Evolutionary conservation across 1,140 invertebrate species (phyloP).

Genomic region (Drosophila neocordata): DNA sequence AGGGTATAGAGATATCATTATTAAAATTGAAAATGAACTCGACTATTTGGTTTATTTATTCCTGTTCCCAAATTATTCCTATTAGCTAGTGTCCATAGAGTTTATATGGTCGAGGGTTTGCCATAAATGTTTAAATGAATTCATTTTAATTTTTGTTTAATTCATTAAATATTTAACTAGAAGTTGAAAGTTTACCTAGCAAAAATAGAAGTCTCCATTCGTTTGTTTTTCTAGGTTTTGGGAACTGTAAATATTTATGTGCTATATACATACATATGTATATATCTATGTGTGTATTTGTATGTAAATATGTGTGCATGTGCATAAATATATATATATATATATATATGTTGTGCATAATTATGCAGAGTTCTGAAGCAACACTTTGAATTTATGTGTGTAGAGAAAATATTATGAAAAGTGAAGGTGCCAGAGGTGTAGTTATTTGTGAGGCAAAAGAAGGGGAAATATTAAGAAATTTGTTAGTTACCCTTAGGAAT

Average conservation of each 20-base stretch:
- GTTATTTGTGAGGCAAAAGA: not conserved
- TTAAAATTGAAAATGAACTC: not conserved
- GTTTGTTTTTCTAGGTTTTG: conserved; percentile 18
- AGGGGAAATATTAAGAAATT: not conserved
- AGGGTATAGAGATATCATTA: not conserved
- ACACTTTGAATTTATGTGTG: conserved; percentile 49
- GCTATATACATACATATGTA: conserved; percentile 13
- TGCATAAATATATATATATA: conserved; percentile 1
- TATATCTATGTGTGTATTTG: not conserved
- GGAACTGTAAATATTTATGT: conserved; percentile 53
- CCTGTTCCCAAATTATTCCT: not conserved
- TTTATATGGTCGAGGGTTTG: conserved; percentile 25
- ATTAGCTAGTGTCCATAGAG: not conserved
- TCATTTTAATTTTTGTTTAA: conserved; percentile 49
- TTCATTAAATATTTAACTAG: conserved; percentile 52
- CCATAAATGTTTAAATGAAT: conserved; percentile 44
- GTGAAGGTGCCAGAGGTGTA: not conserved
- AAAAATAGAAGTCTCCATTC: conserved; percentile 51
- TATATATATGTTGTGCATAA: conserved; percentile 57
- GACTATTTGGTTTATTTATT: not conserved
- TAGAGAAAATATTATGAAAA: conserved; percentile 29
- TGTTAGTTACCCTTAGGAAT: no score
- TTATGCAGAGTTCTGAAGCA: conserved; percentile 61
- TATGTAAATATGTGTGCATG: conserved; percentile 9
- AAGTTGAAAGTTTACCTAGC: conserved; percentile 40